phyloP scores from a whole-genome alignment of 2,113 vertebrate genomes.

The Tinamus guttatus region DNA sequence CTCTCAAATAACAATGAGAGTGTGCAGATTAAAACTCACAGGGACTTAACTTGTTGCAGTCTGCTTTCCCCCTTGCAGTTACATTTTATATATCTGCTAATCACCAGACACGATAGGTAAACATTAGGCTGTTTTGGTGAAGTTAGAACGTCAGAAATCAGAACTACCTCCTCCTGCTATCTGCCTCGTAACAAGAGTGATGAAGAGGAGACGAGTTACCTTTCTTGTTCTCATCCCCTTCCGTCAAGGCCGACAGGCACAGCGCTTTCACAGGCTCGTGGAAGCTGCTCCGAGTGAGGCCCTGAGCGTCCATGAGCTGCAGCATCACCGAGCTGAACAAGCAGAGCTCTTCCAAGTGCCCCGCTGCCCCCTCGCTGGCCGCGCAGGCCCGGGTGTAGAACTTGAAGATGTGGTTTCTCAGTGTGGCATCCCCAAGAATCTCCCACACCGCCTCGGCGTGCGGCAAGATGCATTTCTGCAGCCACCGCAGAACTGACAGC shows the following conservation, averaged over 20 bases:
- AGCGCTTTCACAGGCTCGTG: conserved; percentile 63
- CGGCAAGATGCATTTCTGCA: conserved; percentile 68
- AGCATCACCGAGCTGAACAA: conserved; percentile 84
- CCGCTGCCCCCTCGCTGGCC: not conserved
- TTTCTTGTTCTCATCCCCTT: conserved; percentile 23
- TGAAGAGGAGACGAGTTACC: conserved; percentile 15
- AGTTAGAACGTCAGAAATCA: not conserved
- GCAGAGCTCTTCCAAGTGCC: conserved; percentile 35
- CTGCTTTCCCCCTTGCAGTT: not conserved
- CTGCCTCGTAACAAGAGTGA: fast-evolving
- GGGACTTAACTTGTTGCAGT: not conserved
- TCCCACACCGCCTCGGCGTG: not conserved
- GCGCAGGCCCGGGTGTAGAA: conserved; percentile 79
- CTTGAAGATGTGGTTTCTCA: conserved; percentile 78
- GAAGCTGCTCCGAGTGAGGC: not conserved
- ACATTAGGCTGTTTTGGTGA: not conserved
- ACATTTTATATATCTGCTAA: not conserved
- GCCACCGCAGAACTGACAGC: conserved; percentile 77
- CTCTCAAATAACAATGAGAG: not conserved
- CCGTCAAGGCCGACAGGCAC: conserved; percentile 40
- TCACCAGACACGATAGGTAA: fast-evolving
- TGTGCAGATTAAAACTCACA: not conserved
- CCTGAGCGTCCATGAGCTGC: conserved; percentile 75
- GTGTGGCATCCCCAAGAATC: conserved; percentile 66
- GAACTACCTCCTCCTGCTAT: not conserved